Conservation (phyloP, 1,140 invertebrate genomes). For the Macrotrachela quadricornifera region DNA sequence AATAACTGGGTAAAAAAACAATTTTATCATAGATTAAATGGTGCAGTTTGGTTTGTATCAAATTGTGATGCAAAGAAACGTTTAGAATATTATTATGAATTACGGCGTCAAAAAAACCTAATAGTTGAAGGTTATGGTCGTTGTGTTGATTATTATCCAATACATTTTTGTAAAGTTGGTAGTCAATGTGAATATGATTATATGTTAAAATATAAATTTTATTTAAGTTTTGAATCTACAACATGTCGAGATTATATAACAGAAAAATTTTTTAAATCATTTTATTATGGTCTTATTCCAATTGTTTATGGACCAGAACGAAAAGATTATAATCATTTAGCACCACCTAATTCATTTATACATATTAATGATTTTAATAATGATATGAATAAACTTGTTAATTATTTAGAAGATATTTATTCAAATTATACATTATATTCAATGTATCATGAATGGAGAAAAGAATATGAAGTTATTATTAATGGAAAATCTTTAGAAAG, state of each 20-base stretch:
- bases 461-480: neutral
- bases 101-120: too few species aligned
- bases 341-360: conserved; percentile 3
- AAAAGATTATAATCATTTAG: neutral
- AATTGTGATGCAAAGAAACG: too few species aligned
- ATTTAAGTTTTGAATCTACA: conserved; percentile 6
- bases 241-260: conserved; percentile 6
- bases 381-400: neutral
- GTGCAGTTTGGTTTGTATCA: too few species aligned
- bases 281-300: neutral
- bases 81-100: too few species aligned
- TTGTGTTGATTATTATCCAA: too few species aligned
- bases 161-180: too few species aligned
- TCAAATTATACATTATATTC: neutral
- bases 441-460: neutral
- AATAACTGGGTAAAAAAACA: too few species aligned
- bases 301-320: neutral
- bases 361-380: conserved; percentile 6
- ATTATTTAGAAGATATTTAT: neutral
- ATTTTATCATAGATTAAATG: too few species aligned
- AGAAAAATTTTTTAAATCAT: conserved; percentile 6
- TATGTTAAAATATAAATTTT: neutral
- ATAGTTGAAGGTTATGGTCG: too few species aligned
- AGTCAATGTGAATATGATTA: neutral
- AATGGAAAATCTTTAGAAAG: neutral